A percentile compares a stretch with the other conserved stretches of the same genome.
Evolutionary conservation across 1,140 invertebrate species (phyloP).

Genomic region (Ylistrum balloti): DNA sequence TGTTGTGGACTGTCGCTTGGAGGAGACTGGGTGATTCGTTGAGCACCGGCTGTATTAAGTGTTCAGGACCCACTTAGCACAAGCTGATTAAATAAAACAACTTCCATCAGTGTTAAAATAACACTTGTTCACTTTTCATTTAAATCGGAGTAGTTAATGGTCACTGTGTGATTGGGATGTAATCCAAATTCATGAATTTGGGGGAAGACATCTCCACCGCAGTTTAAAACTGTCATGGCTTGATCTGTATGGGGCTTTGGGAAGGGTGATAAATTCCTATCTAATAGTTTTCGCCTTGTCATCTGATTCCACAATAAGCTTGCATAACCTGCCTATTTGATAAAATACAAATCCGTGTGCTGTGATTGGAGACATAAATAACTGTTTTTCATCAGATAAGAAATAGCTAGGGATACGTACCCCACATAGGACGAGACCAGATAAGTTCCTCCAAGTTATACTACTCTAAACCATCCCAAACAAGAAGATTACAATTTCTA

Average conservation of each 20-base stretch:
- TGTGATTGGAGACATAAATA: constrained; percentile 61
- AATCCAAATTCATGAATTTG: constrained; percentile 63
- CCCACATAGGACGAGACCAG: background rate
- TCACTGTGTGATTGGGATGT: constrained; percentile 57
- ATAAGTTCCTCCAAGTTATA: background rate
- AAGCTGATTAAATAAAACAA: constrained; percentile 48
- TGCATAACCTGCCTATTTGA: constrained; percentile 61
- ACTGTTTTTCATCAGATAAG: constrained; percentile 64
- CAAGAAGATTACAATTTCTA: constrained; percentile 28
- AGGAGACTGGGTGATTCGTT: constrained; percentile 15
- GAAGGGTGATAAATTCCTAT: constrained; percentile 59
- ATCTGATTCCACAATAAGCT: constrained; percentile 59
- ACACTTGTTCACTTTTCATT: constrained; percentile 59
- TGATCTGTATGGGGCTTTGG: constrained; percentile 56
- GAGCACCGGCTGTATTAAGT: constrained; percentile 16
- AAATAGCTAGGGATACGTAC: constrained; percentile 27
- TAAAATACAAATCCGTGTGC: constrained; percentile 57
- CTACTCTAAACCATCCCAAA: constrained; percentile 26
- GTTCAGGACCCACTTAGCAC: constrained; percentile 44
- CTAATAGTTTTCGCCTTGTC: constrained; percentile 56
- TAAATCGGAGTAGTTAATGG: constrained; percentile 59
- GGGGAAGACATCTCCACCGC: constrained; percentile 52
- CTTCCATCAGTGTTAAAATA: constrained; percentile 45
- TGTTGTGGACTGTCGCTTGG: background rate
- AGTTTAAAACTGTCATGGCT: constrained; percentile 59